Base-by-base conservation (phyloP, 2,888 invertebrate genomes). In the Acleris holmiana region DNA sequence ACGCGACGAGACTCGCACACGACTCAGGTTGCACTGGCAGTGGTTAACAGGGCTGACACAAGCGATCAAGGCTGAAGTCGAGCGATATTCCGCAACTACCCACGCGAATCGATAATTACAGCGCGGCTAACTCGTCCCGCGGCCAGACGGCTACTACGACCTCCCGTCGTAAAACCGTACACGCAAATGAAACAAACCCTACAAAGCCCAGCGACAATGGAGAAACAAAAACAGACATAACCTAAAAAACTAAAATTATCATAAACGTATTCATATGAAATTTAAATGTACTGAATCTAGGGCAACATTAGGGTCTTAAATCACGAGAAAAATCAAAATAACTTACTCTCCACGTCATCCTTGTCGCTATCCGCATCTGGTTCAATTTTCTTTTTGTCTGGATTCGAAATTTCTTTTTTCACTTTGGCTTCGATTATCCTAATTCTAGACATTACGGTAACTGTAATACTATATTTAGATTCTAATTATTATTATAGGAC, bases 301-400 rank as follows among this genome's bases (percentile, higher is more conserved):
- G 66, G 23, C 47, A 41, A 19, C 13, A 19, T 35, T 46, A 13
- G 41, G 19, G 54, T 48, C 19, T 23, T 21, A 10, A 53, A 53
- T 25, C n/a, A 54, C 44, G 25, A 50, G 23, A 51, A 60, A 54
- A 53, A 18, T 57, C 48, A 35, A 25, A 57, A 50, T 50, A 44
- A 76, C 85, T 74, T 71, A 89, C 91, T 87, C 80, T 89, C 91
- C 65, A 73, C 77, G 67, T 88, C 86, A 71, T 85, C 85, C 77
- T 86, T 88, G 4, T 79, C 77, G 66, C 79, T 78, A 23, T 73
- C 65, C 61, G 79, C 69, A 29, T 77, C 78, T 69, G 82, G 82
- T 61, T 84, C 86, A 72, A 73, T 77, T 75, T 79, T 84, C 68
- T 82, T 85, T 74, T 76, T 84, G 61, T 68, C 77, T 61, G 75